A percentile compares a stretch with the other conserved stretches of the same genome.
phyloP scores from a whole-genome alignment of 2,888 invertebrate species.

The Xestia c-nigrum region DNA sequence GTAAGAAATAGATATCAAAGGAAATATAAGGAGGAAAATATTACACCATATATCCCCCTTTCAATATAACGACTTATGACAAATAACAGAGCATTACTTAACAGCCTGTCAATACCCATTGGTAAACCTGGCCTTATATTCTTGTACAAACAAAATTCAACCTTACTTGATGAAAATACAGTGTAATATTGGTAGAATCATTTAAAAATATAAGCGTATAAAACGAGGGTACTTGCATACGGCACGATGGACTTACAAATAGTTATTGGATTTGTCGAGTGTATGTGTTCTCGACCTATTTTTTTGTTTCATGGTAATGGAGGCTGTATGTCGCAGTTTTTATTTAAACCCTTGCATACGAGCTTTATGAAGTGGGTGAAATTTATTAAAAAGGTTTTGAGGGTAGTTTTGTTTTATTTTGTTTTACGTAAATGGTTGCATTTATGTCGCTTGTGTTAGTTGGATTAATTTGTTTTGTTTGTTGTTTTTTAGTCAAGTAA shows the following conservation, averaged over 20 bases:
- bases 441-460: neutral
- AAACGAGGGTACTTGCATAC: conserved; percentile 50
- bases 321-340: conserved; percentile 40
- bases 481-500: neutral
- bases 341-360: conserved; percentile 38
- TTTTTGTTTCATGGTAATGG: conserved; percentile 45
- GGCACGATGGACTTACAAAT: conserved; percentile 52
- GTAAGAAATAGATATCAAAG: conserved; percentile 13
- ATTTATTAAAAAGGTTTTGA: conserved; percentile 35
- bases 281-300: conserved; percentile 53
- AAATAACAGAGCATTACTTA: conserved; percentile 59
- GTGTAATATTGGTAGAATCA: conserved; percentile 5
- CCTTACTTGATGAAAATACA: conserved; percentile 9
- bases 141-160: conserved; percentile 16
- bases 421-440: conserved; percentile 1
- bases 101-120: conserved; percentile 49
- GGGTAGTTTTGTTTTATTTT: neutral
- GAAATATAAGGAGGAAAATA: conserved; percentile 42
- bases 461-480: neutral
- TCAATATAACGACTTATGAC: conserved; percentile 58
- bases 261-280: conserved; percentile 66
- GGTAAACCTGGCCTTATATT: conserved; percentile 4
- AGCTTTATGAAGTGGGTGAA: conserved; percentile 29
- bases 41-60: conserved; percentile 39
- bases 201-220: conserved; percentile 11